Evolutionary conservation across 1,140 invertebrate genomes (phyloP), one percentile per base, ranked within the genome.

Genomic region (Drosophila ficusphila): DNA sequence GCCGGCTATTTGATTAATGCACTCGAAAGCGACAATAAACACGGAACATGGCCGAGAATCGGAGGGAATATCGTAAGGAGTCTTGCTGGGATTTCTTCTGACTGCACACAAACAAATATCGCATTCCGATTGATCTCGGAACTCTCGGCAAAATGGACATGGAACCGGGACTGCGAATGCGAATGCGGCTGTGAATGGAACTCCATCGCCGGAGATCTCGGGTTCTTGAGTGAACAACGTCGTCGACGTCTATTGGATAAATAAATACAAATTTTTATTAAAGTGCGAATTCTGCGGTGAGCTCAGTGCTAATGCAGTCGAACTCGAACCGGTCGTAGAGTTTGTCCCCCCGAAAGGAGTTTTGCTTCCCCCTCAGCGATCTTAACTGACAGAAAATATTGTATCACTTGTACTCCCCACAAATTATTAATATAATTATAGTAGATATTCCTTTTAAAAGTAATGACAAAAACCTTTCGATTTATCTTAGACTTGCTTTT

Each of bases 1-100:
- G 8, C 6, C 9, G 14, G 14, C 54, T 64, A 48, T 88, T 88
- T 86, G 81, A 86, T 86, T 88, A 86, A 86, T 88, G 81, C 81
- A 86, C 81, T 86, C 81, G 48, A 86, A 86, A 74, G 81, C 81
- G 81, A 86, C 81, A 86, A 86, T 86, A 86, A 86, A 88, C 81
- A 86, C 65, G 79, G 71, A 58, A 38, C 60, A 60, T 27, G 41
- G 27, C 29, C 33, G 34, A 64, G 69, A 67, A 51, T 39, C 7
- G 31, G 4, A 8, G 8, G 5, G 48, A 31, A 42, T 29, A n/a
- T n/a, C n/a, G n/a, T n/a, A 42, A 42, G 27, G 19, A 48, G 39
- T 36, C 33, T 8, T n/a, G 6, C 14, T 19, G 16, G 21, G 12
- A 27, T 7, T 11, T 25, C 41, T 12, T 9, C 19, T 34, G 39